Percentiles rank a stretch among this genome's conserved stretches.
Evolutionary conservation across 2,888 invertebrate species (phyloP).

Genomic region (Eumacrocentrus americanus): DNA sequence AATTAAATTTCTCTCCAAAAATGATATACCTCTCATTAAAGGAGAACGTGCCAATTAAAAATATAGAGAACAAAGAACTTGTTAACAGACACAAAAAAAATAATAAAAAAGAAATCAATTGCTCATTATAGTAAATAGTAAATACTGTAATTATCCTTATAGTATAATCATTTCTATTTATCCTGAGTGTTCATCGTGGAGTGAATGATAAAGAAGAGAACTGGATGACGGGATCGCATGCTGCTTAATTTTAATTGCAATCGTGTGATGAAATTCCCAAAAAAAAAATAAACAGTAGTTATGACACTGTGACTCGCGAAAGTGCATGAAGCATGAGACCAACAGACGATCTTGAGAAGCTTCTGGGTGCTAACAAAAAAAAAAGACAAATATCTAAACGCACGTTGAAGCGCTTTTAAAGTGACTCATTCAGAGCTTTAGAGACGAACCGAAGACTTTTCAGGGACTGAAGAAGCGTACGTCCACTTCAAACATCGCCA

Average conservation of each 20-base stretch:
- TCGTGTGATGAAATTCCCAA: constrained; percentile 24
- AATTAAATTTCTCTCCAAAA: constrained; percentile 24
- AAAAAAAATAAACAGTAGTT: constrained; percentile 22
- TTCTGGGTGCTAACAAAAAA: constrained; percentile 14
- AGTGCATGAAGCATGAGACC: constrained; percentile 36
- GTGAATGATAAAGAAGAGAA: constrained; percentile 32
- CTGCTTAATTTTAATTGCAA: constrained; percentile 28
- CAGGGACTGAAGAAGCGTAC: constrained; percentile 53
- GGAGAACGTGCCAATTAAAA: not conserved
- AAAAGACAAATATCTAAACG: not conserved
- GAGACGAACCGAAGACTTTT: constrained; percentile 45
- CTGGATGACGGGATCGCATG: constrained; percentile 28
- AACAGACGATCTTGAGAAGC: not conserved
- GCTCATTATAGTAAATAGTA: not conserved
- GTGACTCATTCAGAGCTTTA: constrained; percentile 28
- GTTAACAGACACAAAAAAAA: not conserved
- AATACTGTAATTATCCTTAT: not conserved
- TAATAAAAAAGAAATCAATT: not conserved
- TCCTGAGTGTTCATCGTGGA: constrained; percentile 30
- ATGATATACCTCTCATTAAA: not conserved
- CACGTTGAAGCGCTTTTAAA: not conserved
- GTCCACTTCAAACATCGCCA: constrained; percentile 45
- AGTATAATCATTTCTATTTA: not conserved
- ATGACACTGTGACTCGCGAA: constrained; percentile 30
- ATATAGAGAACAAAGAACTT: not conserved